Percentiles rank a stretch among this genome's conserved stretches.
Conservation (phyloP, 2,113 vertebrate species). For the Archocentrus centrarchus region DNA sequence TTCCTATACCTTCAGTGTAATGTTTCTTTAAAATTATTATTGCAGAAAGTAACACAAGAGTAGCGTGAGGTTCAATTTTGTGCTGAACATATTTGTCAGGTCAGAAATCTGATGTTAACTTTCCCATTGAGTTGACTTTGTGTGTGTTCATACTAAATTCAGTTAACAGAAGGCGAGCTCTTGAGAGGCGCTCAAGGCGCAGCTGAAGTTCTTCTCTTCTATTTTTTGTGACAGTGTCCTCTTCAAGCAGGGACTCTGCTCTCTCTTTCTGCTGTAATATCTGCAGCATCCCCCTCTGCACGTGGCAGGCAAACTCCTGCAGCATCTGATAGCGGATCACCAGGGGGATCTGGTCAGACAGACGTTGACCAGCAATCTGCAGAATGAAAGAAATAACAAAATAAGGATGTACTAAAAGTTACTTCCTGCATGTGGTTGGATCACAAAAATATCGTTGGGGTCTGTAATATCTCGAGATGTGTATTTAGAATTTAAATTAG, state of each 20-base stretch:
- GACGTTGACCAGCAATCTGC: conserved; percentile 82
- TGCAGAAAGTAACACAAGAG: not conserved
- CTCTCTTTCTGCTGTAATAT: conserved; percentile 81
- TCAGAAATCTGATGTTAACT: not conserved
- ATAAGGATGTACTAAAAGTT: not conserved
- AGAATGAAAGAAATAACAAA: conserved; percentile 31
- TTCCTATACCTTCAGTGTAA: not conserved
- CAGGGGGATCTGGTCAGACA: conserved; percentile 87
- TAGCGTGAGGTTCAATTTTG: not conserved
- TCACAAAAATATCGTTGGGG: too few species aligned
- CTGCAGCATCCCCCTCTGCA: conserved; percentile 85
- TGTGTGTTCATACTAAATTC: not conserved
- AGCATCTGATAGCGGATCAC: conserved; percentile 85
- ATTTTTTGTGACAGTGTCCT: conserved; percentile 64
- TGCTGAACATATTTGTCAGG: not conserved
- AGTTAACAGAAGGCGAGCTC: not conserved
- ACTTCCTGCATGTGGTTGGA: too few species aligned
- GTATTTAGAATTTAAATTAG: too few species aligned
- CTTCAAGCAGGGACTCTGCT: conserved; percentile 76
- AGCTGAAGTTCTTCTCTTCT: not conserved
- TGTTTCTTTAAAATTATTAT: not conserved
- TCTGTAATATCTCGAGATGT: too few species aligned
- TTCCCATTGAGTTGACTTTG: not conserved
- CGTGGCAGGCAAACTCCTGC: conserved; percentile 64
- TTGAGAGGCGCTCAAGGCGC: rapidly evolving